phyloP scores from a whole-genome alignment of 2,888 invertebrate genomes.

The Brassicogethes aeneus region DNA sequence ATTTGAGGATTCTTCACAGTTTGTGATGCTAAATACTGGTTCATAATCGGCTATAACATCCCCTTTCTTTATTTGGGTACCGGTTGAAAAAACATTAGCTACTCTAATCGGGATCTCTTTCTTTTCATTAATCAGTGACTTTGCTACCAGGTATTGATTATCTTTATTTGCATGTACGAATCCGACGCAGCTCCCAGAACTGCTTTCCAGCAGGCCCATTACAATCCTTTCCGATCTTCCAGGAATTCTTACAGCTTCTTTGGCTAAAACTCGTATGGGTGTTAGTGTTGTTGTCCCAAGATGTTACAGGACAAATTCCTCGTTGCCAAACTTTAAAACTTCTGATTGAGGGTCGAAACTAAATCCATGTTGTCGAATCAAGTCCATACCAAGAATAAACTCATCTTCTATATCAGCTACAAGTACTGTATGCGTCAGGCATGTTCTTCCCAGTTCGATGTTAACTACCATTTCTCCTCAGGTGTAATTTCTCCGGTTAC shows the following conservation, averaged over 20 bases:
- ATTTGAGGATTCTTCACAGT: not conserved
- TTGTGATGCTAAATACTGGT: not conserved
- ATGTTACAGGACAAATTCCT: not conserved
- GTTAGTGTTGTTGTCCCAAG: not conserved
- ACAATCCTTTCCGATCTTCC: not conserved
- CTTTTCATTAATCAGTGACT: not conserved
- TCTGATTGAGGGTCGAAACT: not conserved
- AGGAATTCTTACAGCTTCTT: not conserved
- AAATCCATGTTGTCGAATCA: not conserved
- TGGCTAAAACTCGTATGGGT: not conserved
- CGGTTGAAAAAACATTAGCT: not conserved
- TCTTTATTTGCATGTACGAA: no score
- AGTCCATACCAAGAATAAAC: not conserved
- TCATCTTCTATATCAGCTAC: constrained; percentile 1
- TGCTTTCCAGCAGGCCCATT: not conserved
- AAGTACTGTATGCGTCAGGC: not conserved
- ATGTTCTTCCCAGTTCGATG: not conserved
- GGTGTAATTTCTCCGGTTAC: not conserved
- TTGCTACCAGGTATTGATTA: no score
- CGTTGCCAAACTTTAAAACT: not conserved
- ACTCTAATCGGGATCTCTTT: not conserved
- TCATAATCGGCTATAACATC: not conserved
- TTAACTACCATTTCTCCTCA: not conserved
- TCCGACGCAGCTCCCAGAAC: no score
- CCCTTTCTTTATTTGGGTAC: not conserved